These are phyloP conservation scores for Drosophila pseudotakahashii DNA, from an alignment of 2,888 invertebrate species.

Conservation along the genomic window DNA sequence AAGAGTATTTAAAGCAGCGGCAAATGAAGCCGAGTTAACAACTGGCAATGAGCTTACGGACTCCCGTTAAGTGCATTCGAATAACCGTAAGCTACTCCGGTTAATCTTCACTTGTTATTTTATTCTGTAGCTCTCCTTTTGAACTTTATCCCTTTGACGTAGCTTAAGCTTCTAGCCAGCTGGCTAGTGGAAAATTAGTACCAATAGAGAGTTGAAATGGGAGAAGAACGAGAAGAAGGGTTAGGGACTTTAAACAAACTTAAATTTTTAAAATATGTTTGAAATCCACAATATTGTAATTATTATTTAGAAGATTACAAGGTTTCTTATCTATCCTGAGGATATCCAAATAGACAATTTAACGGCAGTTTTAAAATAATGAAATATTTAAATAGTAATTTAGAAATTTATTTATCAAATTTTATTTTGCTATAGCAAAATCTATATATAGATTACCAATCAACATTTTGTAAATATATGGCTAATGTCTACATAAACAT, in stretches of 20 bases:
- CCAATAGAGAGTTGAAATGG: not conserved
- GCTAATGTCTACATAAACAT: not conserved
- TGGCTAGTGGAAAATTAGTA: not conserved
- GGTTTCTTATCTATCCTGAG: too few species aligned
- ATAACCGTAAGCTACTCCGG: constrained; percentile 52
- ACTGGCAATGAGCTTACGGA: constrained; percentile 43
- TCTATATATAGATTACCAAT: not conserved
- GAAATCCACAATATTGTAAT: not conserved
- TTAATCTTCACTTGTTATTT: constrained; percentile 42
- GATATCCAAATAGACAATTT: too few species aligned
- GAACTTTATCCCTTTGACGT: constrained; percentile 24
- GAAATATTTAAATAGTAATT: too few species aligned
- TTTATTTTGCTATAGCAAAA: too few species aligned
- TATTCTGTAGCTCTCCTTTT: constrained; percentile 6
- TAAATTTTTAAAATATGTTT: not conserved
- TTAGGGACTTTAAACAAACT: not conserved
- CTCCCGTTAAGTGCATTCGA: constrained; percentile 56
- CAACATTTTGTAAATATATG: not conserved
- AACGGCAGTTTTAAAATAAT: too few species aligned
- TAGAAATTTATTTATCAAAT: too few species aligned
- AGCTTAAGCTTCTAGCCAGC: constrained; percentile 17
- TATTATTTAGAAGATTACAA: not conserved
- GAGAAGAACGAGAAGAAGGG: not conserved
- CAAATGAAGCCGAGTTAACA: constrained; percentile 53
- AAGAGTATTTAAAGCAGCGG: constrained; percentile 29